Evolutionary conservation across 2,797 vertebrate genomes (phyloP), one percentile per base, ranked within the genome.

Genomic region (Tachyglossus aculeatus): DNA sequence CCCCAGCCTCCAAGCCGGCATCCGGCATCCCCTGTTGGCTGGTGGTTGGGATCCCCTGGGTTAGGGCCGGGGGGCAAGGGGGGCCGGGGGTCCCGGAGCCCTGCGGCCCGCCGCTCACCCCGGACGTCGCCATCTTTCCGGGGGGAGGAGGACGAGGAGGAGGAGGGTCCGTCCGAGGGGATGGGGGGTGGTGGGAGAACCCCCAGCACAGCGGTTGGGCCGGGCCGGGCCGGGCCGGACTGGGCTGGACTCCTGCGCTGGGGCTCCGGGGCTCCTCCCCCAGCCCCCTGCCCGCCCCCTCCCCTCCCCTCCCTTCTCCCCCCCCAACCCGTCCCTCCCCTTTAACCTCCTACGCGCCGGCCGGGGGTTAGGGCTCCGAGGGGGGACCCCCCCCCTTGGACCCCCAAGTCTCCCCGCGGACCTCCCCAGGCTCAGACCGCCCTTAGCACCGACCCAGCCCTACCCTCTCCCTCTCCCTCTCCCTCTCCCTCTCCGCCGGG

Each of bases 101-200:
- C 93, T 93, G 91, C 90, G 81, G 93, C 92, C 96, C 95, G 90
- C 95, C 92, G 93, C 94, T 95, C 86, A 93, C 93, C 92, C 95
- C 94, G 89, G 96, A 96, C 90, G 97, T 97, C 97, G 96, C 96
- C 96, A 97, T 98, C 95, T 98, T 98, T 94, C 92, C 93, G 78
- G 89, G 93, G 86, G 93, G 94, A n/a, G n/a, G n/a, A n/a, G n/a
- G n/a, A n/a, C n/a, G n/a, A n/a, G n/a, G n/a, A n/a, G n/a, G 83
- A 89, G 85, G 89, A 86, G 47, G 87, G 80, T 73, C 74, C 65
- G 78, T 53, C 37, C 65, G n/a, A n/a, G n/a, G n/a, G n/a, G n/a
- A n/a, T n/a, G 72, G 71, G 80, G 52, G 55, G 67, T 68, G 72
- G 75, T 74, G 63, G 79, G 71, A 52, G 73, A 69, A 45, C 18